phyloP scores from a whole-genome alignment of 1,140 invertebrate species.

The Aradophagus sp. region DNA sequence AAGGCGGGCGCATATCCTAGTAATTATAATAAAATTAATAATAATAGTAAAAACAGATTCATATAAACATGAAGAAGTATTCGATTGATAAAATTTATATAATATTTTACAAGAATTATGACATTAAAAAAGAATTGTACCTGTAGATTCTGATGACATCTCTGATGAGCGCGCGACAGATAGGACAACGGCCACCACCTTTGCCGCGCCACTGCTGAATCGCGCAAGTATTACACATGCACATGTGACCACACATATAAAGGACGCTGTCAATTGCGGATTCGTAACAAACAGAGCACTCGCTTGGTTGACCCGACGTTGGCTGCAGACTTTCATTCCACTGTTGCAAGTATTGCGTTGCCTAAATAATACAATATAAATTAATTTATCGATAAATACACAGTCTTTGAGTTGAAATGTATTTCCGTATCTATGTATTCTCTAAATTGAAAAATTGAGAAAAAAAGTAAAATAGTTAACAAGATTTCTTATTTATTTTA shows the following conservation, averaged over 20 bases:
- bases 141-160: conserved; percentile 97
- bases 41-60: not conserved
- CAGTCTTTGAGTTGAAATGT: no score
- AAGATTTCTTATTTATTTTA: no score
- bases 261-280: conserved; percentile 93
- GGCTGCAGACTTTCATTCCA: conserved; percentile 72
- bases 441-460: no score
- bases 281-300: conserved; percentile 97
- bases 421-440: no score
- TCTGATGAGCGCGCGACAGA: conserved; percentile 92
- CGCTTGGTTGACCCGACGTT: conserved; percentile 74
- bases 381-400: no score
- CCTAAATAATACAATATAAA: conserved; percentile 43
- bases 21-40: no score
- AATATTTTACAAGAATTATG: no score
- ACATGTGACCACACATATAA: conserved; percentile 98
- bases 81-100: conserved; percentile 4
- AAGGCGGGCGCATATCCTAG: no score
- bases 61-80: no score
- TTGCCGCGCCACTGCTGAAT: conserved; percentile 92
- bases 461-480: no score
- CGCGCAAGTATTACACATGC: conserved; percentile 98
- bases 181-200: conserved; percentile 92
- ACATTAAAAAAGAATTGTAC: conserved; percentile 63
- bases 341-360: conserved; percentile 68